These are phyloP conservation scores for Scaptomyza polygonia DNA, from an alignment of 2,888 invertebrate species.

Conservation along the genomic window DNA sequence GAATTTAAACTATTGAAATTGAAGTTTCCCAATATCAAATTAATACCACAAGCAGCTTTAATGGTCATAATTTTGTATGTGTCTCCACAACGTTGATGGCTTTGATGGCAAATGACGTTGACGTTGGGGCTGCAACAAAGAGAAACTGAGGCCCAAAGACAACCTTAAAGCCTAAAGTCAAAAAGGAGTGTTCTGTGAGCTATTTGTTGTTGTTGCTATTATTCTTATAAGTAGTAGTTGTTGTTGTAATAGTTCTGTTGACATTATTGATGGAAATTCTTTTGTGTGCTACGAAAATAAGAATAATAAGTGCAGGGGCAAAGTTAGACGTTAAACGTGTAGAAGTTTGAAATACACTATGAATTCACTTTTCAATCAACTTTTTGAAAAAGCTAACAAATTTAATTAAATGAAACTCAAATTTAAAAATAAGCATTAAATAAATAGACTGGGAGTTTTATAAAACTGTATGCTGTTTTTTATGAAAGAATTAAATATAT, in stretches of 20 bases:
- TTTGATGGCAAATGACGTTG: constrained; percentile 30
- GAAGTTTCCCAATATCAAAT: constrained; percentile 71
- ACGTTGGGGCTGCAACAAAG: constrained; percentile 38
- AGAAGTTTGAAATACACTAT: constrained; percentile 27
- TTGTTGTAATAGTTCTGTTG: constrained; percentile 65
- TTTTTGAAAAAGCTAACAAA: not conserved
- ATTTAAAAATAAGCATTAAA: too few species aligned
- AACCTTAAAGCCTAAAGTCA: constrained; percentile 31
- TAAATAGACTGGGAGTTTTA: too few species aligned
- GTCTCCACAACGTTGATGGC: constrained; percentile 24
- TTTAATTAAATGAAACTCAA: too few species aligned
- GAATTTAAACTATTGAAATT: constrained; percentile 41
- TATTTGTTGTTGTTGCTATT: constrained; percentile 44
- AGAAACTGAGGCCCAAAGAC: constrained; percentile 13
- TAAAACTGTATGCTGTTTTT: too few species aligned
- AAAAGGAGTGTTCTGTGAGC: constrained; percentile 63
- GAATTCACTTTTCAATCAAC: not conserved
- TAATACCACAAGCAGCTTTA: constrained; percentile 75
- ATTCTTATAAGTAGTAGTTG: constrained; percentile 19
- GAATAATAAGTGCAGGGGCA: constrained; percentile 36
- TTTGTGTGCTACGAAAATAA: constrained; percentile 65
- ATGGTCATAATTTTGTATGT: constrained; percentile 73
- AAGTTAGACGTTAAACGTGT: constrained; percentile 30
- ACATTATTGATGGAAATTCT: constrained; percentile 81
- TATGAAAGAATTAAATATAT: too few species aligned